Base-by-base conservation (phyloP, 2,888 invertebrate genomes). In the Cheilosia urbana region DNA sequence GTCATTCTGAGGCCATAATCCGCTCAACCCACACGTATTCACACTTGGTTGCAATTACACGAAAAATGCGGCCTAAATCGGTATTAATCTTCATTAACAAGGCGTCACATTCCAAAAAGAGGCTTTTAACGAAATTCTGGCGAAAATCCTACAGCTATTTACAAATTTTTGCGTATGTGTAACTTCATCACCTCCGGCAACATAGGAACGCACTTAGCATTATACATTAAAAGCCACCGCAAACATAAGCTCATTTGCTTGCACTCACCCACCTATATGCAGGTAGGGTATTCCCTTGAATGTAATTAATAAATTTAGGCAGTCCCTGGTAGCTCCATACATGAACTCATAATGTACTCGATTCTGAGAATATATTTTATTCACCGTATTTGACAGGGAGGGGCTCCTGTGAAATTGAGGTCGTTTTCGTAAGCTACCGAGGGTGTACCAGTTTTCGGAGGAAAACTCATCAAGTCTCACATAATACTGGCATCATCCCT, bases 191-290 rank as follows among this genome's bases (percentile, higher is more conserved):
- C 42, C 30, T 19, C 11, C 40, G 15, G 47, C 57, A 55, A 82
- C 77, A 82, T 66, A 60, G 65, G 60, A 82, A 77, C 60, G 65
- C 71, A 82, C 71, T 82, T 82, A 82, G 71, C 69, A 77, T 81
- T 81, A 24, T 2, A 63, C 71, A 65, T 72, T 72, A 66, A 82
- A 71, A 53, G 63, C 53, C 51, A 65, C 51, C 65, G 15, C 47
- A 21, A 13, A 62, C 27, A 42, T 65, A 45, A 69, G 47, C 49
- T 55, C 19, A 49, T 19, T n/a, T 42, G 40, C n/a, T 34, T 24
- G 24, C 34, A 51, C 13, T 17, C 53, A 58, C 17, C 5, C 17
- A 45, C 15, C 30, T 17, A 53, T 17, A 53, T 53, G 55, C 27
- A 47, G 24, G 17, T 49, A 57, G 34, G 27, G 47, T 57, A 63